A percentile compares a stretch with the other conserved stretches of the same genome.
These are phyloP conservation scores for Nephrotoma flavescens DNA, from an alignment of 2,888 invertebrate genomes.

Conservation along the genomic window DNA sequence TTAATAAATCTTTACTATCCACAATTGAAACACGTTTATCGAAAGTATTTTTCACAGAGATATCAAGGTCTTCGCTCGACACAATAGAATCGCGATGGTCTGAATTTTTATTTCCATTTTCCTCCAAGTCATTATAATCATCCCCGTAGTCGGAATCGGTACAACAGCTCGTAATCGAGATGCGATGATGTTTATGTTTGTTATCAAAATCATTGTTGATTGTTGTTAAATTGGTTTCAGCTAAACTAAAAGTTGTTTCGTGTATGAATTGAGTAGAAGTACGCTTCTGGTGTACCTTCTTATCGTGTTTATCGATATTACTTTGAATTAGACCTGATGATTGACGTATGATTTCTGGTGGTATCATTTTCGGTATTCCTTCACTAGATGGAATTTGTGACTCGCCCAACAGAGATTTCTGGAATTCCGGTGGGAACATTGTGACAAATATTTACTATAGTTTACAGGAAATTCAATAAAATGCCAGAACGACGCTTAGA, in stretches of 20 bases:
- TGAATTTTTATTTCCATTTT: constrained; percentile 24
- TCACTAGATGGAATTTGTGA: not conserved
- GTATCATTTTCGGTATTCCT: not conserved
- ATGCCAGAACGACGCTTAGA: not conserved
- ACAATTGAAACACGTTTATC: not conserved
- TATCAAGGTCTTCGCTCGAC: not conserved
- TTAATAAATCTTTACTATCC: constrained; percentile 17
- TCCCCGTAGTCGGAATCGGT: constrained; percentile 13
- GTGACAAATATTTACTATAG: not conserved
- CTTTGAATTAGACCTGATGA: constrained; percentile 30
- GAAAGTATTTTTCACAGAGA: not conserved
- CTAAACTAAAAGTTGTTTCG: not conserved
- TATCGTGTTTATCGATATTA: constrained; percentile 30
- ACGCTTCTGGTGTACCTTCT: constrained; percentile 24
- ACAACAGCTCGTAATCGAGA: constrained; percentile 1
- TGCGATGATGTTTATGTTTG: constrained; percentile 1
- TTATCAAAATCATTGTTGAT: not conserved
- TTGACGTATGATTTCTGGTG: constrained; percentile 14
- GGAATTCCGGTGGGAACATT: constrained; percentile 1
- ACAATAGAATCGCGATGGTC: constrained; percentile 9
- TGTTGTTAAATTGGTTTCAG: not conserved
- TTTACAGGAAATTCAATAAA: not conserved
- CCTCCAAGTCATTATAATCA: constrained; percentile 24
- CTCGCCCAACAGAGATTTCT: not conserved
- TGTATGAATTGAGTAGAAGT: constrained; percentile 26